These are phyloP conservation scores for Nasonia vitripennis DNA, from an alignment of 1,140 invertebrate genomes.

Conservation along the genomic window DNA sequence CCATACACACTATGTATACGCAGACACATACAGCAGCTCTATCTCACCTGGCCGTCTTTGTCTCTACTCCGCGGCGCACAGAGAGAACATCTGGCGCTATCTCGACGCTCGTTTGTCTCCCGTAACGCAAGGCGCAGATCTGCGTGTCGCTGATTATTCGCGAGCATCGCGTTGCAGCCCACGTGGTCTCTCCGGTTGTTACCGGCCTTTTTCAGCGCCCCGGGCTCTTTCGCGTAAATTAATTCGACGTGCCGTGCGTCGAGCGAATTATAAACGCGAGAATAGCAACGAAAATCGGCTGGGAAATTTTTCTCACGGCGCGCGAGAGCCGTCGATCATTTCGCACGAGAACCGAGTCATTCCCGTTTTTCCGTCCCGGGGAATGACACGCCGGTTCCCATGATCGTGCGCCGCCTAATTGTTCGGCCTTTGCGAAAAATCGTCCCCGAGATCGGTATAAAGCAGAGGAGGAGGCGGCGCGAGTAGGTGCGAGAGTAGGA, in stretches of 20 bases:
- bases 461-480: too few relatives aligned
- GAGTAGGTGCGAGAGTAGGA: neutral
- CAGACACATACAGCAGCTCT: too few relatives aligned
- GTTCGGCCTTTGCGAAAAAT: neutral
- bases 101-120: neutral
- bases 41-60: neutral
- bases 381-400: neutral
- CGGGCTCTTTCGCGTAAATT: too few relatives aligned
- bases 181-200: neutral
- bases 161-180: neutral
- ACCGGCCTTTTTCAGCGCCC: neutral
- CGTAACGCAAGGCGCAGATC: neutral
- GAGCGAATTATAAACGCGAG: too few relatives aligned
- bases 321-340: too few relatives aligned
- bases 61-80: neutral
- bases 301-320: too few relatives aligned
- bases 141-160: neutral
- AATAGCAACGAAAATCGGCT: too few relatives aligned
- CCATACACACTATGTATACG: too few relatives aligned
- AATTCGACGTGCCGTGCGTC: too few relatives aligned
- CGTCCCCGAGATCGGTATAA: too few relatives aligned
- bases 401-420: slow-evolving; percentile 12
- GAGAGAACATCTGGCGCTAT: neutral
- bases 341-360: too few relatives aligned
- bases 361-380: too few relatives aligned